phyloP scores from a whole-genome alignment of 2,888 invertebrate genomes.

The Agonopterix subpropinquella region DNA sequence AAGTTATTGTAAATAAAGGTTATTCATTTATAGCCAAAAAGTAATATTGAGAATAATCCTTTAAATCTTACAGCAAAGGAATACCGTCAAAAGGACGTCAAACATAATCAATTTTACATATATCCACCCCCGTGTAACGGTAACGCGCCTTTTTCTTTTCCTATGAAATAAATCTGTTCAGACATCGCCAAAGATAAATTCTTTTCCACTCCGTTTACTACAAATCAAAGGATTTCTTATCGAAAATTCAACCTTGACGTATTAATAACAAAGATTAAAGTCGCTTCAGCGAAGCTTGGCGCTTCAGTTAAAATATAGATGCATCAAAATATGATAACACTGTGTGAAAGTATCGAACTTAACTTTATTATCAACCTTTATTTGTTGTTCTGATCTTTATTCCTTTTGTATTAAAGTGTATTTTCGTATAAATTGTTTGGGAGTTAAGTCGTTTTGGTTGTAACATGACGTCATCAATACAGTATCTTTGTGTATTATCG shows the following conservation, averaged over 20 bases:
- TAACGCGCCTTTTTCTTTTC: slow-evolving; percentile 49
- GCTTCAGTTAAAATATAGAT: not conserved
- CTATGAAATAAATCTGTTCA: slow-evolving; percentile 54
- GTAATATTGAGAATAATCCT: slow-evolving; percentile 3
- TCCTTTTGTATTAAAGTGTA: not conserved
- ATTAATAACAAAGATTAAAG: not conserved
- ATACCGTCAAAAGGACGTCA: slow-evolving; percentile 60
- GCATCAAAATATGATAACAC: slow-evolving; percentile 53
- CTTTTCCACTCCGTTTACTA: slow-evolving; percentile 1
- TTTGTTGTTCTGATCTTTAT: slow-evolving; percentile 14
- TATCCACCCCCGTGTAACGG: slow-evolving; percentile 37
- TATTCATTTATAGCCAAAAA: not conserved
- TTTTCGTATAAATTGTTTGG: slow-evolving; percentile 10
- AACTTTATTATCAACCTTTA: slow-evolving; percentile 46
- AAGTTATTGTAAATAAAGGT: too few relatives aligned
- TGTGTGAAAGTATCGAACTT: slow-evolving; percentile 63
- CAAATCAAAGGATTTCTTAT: slow-evolving; percentile 9
- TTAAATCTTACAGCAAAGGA: slow-evolving; percentile 27
- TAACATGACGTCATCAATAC: slow-evolving; percentile 50
- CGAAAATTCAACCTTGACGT: not conserved
- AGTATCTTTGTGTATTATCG: slow-evolving; percentile 61
- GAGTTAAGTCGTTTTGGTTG: slow-evolving; percentile 25
- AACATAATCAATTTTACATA: slow-evolving; percentile 73
- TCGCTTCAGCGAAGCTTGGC: too few relatives aligned
- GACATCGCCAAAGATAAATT: slow-evolving; percentile 29